A percentile compares a stretch with the other conserved stretches of the same genome.
Evolutionary conservation across 2,888 invertebrate species (phyloP).

Genomic region (Callyntrura sp.): DNA sequence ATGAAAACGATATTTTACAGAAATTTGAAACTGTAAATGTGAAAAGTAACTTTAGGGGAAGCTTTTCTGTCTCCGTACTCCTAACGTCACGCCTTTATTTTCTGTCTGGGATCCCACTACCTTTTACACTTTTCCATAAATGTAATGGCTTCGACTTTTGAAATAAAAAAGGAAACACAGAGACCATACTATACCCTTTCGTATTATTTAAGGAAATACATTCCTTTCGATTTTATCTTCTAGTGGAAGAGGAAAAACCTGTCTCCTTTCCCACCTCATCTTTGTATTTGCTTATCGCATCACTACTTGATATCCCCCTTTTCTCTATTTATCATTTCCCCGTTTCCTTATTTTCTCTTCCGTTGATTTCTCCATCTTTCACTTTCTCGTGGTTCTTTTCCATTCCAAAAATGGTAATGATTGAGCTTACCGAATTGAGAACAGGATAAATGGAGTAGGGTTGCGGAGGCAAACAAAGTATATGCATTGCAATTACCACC

Average conservation of each 20-base stretch:
- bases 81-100: background rate
- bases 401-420: background rate
- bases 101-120: background rate
- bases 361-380: constrained; percentile 13
- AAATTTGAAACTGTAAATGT: background rate
- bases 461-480: background rate
- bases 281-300: constrained; percentile 56
- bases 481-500: constrained; percentile 17
- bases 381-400: background rate
- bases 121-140: background rate
- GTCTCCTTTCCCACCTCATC: constrained; percentile 29
- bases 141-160: background rate
- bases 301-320: constrained; percentile 21
- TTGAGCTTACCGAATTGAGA: background rate
- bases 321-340: background rate
- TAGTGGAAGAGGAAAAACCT: constrained; percentile 10
- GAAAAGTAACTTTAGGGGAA: background rate
- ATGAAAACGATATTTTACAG: no score
- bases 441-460: background rate
- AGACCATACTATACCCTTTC: background rate
- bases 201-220: no score
- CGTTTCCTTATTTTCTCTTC: background rate
- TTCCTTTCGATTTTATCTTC: background rate
- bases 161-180: constrained; percentile 15
- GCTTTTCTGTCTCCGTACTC: background rate